Evolutionary conservation across 1,140 invertebrate genomes (phyloP).

Genomic region (Rhagoletis pomonella): DNA sequence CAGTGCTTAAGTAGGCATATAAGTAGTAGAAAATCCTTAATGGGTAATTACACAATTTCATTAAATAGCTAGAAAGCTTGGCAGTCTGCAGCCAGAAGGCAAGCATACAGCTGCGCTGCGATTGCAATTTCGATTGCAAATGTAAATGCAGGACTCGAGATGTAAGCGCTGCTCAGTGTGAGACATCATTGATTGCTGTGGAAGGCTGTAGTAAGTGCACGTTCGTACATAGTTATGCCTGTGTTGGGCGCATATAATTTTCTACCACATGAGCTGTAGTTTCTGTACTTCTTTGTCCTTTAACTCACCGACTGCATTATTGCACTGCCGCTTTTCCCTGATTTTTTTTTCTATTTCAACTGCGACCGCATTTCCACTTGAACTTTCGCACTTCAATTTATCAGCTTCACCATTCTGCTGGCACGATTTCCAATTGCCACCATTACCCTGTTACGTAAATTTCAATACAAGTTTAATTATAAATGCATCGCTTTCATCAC

Average conservation of each 20-base stretch:
- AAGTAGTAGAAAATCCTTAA: slow-evolving; percentile 40
- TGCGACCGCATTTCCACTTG: slow-evolving; percentile 33
- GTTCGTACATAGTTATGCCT: neutral
- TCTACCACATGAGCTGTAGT: neutral
- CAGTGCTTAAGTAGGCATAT: slow-evolving; percentile 41
- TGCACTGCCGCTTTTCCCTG: neutral
- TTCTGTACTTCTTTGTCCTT: neutral
- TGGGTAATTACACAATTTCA: slow-evolving; percentile 54
- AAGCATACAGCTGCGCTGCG: neutral
- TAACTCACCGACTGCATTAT: neutral
- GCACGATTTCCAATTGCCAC: neutral
- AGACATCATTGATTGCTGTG: neutral
- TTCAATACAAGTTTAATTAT: neutral
- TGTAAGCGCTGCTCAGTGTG: neutral
- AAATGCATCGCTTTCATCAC: neutral
- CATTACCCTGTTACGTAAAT: neutral
- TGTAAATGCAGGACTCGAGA: neutral
- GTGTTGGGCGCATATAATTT: neutral
- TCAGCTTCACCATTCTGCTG: neutral
- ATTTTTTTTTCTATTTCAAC: slow-evolving; percentile 10
- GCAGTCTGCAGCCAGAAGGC: neutral
- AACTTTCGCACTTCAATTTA: slow-evolving; percentile 41
- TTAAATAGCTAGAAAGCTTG: neutral
- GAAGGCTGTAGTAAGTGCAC: neutral
- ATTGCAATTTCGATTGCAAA: slow-evolving; percentile 36